Conservation (phyloP, 2,113 vertebrate genomes). For the Callocephalon fimbriatum region DNA sequence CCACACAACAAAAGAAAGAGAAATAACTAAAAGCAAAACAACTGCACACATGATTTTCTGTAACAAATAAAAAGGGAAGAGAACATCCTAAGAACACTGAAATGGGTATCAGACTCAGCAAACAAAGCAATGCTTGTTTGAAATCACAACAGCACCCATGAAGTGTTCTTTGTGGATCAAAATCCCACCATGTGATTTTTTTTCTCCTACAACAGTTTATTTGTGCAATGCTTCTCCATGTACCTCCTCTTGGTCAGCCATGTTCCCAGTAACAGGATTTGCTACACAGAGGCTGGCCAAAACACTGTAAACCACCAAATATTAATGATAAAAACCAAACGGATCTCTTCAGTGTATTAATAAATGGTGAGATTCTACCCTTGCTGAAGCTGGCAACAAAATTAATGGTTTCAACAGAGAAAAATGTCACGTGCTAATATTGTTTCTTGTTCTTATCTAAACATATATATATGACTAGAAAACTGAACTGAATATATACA, state of each 20-base stretch:
- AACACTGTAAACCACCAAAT: not conserved
- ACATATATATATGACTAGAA: not conserved
- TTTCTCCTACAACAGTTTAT: not conserved
- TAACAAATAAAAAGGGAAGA: not conserved
- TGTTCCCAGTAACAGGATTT: not conserved
- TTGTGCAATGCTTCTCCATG: not conserved
- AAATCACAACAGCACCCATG: not conserved
- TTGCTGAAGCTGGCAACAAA: not conserved
- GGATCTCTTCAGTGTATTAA: not conserved
- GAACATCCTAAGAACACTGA: not conserved
- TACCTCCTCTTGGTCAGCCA: not conserved
- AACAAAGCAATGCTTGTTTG: not conserved
- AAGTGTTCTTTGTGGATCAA: not conserved
- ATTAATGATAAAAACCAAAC: not conserved
- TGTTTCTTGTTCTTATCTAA: not conserved
- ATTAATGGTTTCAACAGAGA: not conserved
- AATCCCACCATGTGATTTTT: not conserved
- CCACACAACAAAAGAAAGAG: not conserved
- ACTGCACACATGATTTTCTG: not conserved
- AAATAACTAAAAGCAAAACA: not conserved
- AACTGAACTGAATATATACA: not conserved
- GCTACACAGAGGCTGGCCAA: not conserved
- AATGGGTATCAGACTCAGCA: not conserved
- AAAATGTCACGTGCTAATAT: not conserved
- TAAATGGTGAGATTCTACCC: not conserved